Evolutionary conservation across 2,113 vertebrate genomes (phyloP), one percentile per base, ranked within the genome.

Genomic region (Archilochus colubris): DNA sequence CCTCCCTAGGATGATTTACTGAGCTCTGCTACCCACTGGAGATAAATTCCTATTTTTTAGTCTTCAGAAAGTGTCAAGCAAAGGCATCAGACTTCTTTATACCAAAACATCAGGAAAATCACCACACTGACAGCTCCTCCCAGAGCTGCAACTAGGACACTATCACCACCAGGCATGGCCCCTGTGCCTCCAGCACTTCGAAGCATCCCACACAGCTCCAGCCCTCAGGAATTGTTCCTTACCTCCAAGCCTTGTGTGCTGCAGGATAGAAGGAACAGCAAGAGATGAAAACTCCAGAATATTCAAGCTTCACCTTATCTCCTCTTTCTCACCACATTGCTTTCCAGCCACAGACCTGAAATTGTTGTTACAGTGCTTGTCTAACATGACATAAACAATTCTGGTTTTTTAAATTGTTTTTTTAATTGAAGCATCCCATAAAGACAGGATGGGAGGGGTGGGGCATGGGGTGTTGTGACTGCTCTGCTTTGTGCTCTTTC

Each of bases 91-190:
- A 30, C 58, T 27, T 25, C 70, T 48, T 24, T 23, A 40, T 40
- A 28, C 75, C 82, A 57, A 28, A 38, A 6, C 1, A 0, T 12
- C 48, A 38, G 53, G 84, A 38, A 31, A 83, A 75, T 50, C 54
- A 38, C n/a, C 38, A 23, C 21, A 1, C 2, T 9, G 5, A 20
- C 59, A 50, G 81, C 78, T 82, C 48, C 11, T 9, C 46, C 75
- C 21, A 13, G 25, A 67, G 6, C 24, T 21, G 53, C 7, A 9
- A 27, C 63, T 22, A 5, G 3, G 55, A 14, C 69, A 6, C 40
- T 5, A 0, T 0, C 27, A 7, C 9, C 43, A 30, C 36, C 17
- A 2, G 25, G 54, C 44, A 5, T 0, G 0, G 72, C 67, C 76
- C 63, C 58, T 0, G 1, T 6, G 58, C 31, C 70, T 85, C 62